Evolutionary conservation across 2,113 vertebrate genomes (phyloP).

Genomic region (Gnathonemus longibarbis): DNA sequence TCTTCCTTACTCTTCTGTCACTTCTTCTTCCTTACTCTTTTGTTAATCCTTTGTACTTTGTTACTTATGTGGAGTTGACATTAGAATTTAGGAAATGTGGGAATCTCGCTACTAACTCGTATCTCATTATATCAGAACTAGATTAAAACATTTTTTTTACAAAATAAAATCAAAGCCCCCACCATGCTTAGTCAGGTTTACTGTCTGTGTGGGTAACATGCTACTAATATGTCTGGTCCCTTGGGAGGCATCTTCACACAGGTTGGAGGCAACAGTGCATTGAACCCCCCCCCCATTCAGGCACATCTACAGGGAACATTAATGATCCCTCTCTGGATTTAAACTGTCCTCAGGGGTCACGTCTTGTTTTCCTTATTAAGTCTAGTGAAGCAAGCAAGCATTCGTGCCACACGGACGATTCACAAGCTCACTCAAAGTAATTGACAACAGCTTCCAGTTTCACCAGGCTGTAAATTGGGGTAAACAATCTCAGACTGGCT

Average conservation of each 20-base stretch:
- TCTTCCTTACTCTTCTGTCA: neutral
- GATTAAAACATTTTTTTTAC: neutral
- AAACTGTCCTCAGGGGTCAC: neutral
- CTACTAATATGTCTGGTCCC: neutral
- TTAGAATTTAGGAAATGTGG: neutral
- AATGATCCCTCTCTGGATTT: neutral
- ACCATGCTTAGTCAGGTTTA: neutral
- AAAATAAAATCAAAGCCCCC: neutral
- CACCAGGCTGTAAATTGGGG: neutral
- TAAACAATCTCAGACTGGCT: constrained; percentile 1
- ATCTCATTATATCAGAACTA: neutral
- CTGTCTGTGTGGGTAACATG: neutral
- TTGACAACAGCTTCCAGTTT: neutral
- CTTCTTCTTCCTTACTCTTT: neutral
- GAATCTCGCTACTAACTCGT: neutral
- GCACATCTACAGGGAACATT: neutral
- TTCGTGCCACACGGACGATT: neutral
- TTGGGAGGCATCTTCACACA: neutral
- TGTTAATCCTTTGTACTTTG: neutral
- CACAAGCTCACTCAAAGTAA: constrained; percentile 1
- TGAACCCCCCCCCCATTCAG: neutral
- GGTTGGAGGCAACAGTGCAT: neutral
- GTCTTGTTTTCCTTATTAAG: neutral
- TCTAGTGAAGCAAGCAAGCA: neutral
- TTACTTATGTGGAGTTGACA: neutral